Conservation (phyloP, 2,888 invertebrate species). For the Apotomis betuletana region DNA sequence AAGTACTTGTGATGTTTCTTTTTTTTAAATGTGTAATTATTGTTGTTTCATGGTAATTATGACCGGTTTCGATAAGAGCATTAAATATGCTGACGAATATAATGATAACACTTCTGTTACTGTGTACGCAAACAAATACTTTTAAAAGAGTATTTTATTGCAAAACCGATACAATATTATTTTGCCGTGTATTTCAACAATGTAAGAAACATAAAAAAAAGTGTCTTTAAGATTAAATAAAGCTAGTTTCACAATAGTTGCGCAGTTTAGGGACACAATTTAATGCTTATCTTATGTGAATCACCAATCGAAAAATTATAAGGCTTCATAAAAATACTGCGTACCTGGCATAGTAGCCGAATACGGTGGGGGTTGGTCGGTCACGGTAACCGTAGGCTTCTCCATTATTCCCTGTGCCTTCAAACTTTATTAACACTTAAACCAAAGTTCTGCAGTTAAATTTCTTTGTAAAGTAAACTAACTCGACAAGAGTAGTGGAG, state of each 20-base stretch:
- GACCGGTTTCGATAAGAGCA: constrained; percentile 25
- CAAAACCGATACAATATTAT: background rate
- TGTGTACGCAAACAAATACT: constrained; percentile 11
- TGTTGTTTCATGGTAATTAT: constrained; percentile 23
- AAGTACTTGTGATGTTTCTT: no score
- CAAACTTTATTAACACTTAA: constrained; percentile 7
- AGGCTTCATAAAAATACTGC: constrained; percentile 50
- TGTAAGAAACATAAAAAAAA: background rate
- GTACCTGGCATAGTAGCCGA: constrained; percentile 74
- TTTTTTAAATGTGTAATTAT: background rate
- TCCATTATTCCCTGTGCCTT: constrained; percentile 61
- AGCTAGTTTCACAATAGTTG: constrained; percentile 36
- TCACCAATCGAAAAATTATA: constrained; percentile 52
- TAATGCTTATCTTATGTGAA: constrained; percentile 61
- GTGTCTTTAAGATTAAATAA: background rate
- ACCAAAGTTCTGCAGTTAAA: constrained; percentile 13
- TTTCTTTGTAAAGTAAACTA: constrained; percentile 29
- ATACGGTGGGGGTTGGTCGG: constrained; percentile 81
- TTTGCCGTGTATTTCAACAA: background rate
- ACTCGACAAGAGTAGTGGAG: constrained; percentile 8
- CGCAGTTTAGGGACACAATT: constrained; percentile 42
- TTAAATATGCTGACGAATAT: constrained; percentile 21
- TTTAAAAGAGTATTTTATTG: background rate
- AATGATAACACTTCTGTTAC: constrained; percentile 16
- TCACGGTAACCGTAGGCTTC: constrained; percentile 62